Conservation (phyloP, 2,888 invertebrate species). For the Arge pagana region DNA sequence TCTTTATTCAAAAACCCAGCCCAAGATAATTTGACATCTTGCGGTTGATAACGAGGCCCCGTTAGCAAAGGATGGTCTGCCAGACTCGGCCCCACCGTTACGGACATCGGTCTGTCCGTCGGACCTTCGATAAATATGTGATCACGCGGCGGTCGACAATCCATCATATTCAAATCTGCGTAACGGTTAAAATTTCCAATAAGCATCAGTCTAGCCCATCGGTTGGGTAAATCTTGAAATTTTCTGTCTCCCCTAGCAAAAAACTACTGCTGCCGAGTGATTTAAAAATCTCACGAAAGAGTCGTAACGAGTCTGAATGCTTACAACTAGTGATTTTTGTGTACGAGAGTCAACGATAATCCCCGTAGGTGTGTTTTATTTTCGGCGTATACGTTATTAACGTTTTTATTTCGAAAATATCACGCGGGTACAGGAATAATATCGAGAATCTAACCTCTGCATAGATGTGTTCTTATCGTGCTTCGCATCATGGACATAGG, state of each 20-base stretch:
- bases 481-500: constrained; percentile 62
- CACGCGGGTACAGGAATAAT: constrained; percentile 16
- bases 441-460: constrained; percentile 64
- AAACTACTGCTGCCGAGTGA: no score
- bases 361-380: no score
- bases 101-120: constrained; percentile 63
- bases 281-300: constrained; percentile 1
- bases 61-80: constrained; percentile 76
- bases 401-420: constrained; percentile 14
- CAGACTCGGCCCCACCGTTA: constrained; percentile 68
- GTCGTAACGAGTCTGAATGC: constrained; percentile 7
- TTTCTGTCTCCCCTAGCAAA: not conserved
- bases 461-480: constrained; percentile 67
- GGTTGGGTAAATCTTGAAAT: not conserved
- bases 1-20: constrained; percentile 67
- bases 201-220: not conserved
- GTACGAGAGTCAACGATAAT: no score
- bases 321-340: no score
- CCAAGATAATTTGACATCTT: constrained; percentile 69
- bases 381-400: not conserved
- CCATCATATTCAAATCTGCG: constrained; percentile 74
- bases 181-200: constrained; percentile 12
- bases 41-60: constrained; percentile 74
- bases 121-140: constrained; percentile 69
- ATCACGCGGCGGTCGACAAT: constrained; percentile 65